Base-by-base conservation (phyloP, 2,888 invertebrate genomes). In the Uloborus plumipes region DNA sequence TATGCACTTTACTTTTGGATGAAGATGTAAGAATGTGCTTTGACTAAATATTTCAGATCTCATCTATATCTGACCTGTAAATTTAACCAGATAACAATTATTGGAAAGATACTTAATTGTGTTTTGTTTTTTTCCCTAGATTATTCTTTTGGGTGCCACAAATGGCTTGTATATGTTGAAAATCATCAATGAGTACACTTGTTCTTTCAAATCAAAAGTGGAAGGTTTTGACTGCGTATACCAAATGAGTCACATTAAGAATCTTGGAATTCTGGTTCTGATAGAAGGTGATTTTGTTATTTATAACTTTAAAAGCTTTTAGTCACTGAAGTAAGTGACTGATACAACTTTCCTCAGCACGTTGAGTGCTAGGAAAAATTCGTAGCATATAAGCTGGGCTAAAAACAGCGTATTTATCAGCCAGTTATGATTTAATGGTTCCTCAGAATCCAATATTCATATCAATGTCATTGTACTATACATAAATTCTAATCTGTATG, bases 161-260 rank as follows among this genome's bases (percentile, higher is more conserved):
- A 91, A 92, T 84, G 93, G 93, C 0, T 88, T 93, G 0, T 91
- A 89, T 86, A 91, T 92, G 9, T 89, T 90, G 74, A 87, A 88
- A 70, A 88, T 87, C 86, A 88, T 22, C 87, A 77, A 76, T 49
- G 86, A 87, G 55, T 84, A 85, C 16, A 85, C 86, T 4, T 87
- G 87, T 2, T 89, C 81, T 85, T 88, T 87, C 86, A 88, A 87
- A 85, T 88, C 89, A 3, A 88, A 88, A 76, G 88, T 90, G 83
- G 89, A 91, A 9, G 93, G 93, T 7, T 91, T 93, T 18, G 91
- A 91, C 65, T 90, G 91, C 67, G 91, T 94, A 0, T 92, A 92
- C 85, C 92, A 92, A 87, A 91, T 94, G 70, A 89, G 91, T 0
- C 87, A 92, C n/a, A 90, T 93, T 62, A 88, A 90, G 0, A 89